A percentile compares a stretch with the other conserved stretches of the same genome.
Evolutionary conservation across 2,888 invertebrate species (phyloP).

Genomic region (Helleia helle): DNA sequence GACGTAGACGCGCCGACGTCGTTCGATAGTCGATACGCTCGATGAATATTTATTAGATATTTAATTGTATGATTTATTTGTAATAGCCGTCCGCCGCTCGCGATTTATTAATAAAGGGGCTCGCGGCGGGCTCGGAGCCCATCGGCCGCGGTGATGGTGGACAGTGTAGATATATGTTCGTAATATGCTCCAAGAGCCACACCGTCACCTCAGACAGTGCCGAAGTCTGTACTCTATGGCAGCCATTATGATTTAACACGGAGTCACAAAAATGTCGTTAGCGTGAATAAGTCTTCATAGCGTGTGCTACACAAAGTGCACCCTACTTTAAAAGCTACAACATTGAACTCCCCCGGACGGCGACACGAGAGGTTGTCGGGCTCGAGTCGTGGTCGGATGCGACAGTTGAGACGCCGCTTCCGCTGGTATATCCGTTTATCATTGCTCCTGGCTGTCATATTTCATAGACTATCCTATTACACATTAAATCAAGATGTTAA

Average conservation of each 20-base stretch:
- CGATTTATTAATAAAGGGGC: slow-evolving; percentile 8
- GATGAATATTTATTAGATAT: slow-evolving; percentile 27
- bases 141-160: background rate
- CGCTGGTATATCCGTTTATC: slow-evolving; percentile 3
- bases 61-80: slow-evolving; percentile 24
- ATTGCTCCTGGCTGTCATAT: background rate
- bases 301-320: too few relatives aligned
- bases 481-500: too few relatives aligned
- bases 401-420: slow-evolving; percentile 3
- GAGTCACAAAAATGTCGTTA: too few relatives aligned
- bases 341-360: slow-evolving; percentile 14
- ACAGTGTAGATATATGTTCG: too few relatives aligned
- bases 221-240: too few relatives aligned
- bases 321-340: background rate
- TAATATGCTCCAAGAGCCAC: too few relatives aligned
- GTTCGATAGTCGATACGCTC: slow-evolving; percentile 13
- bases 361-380: slow-evolving; percentile 15
- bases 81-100: background rate
- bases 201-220: too few relatives aligned
- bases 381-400: slow-evolving; percentile 13
- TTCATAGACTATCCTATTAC: too few relatives aligned
- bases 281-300: too few relatives aligned
- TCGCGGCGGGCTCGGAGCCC: background rate
- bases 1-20: too few relatives aligned
- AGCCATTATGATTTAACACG: too few relatives aligned